Evolutionary conservation across 2,888 invertebrate genomes (phyloP).

Genomic region (Agonopterix subpropinquella): DNA sequence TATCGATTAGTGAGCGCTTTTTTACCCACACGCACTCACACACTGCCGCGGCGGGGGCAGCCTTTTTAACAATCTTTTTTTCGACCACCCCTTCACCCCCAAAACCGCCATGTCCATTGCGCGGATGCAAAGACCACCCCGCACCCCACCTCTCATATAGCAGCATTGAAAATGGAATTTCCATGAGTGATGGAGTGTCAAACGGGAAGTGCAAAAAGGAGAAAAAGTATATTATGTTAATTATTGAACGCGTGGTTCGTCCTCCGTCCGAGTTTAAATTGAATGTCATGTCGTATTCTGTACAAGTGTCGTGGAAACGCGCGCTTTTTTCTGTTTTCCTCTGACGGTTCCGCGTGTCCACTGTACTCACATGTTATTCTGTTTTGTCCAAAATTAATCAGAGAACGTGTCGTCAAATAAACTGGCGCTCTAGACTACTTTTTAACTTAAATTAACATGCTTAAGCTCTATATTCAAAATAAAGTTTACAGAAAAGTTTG

Average conservation of each 20-base stretch:
- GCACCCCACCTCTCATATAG: conserved; percentile 57
- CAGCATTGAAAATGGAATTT: conserved; percentile 76
- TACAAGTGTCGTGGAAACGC: conserved; percentile 33
- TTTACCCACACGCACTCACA: conserved; percentile 73
- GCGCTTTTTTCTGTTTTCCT: conserved; percentile 38
- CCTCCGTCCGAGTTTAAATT: conserved; percentile 68
- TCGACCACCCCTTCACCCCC: conserved; percentile 63
- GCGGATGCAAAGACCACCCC: conserved; percentile 73
- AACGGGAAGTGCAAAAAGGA: conserved; percentile 73
- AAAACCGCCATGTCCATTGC: conserved; percentile 72
- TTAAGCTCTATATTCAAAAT: too few relatives aligned
- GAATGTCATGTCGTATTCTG: conserved; percentile 65
- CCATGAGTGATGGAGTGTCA: conserved; percentile 77
- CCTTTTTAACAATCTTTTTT: conserved; percentile 76
- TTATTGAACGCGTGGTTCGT: conserved; percentile 65
- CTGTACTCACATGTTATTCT: conserved; percentile 28
- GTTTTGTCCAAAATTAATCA: conserved; percentile 17
- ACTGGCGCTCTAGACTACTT: background rate
- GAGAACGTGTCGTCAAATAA: conserved; percentile 6
- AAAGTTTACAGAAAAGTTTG: too few relatives aligned
- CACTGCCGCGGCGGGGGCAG: conserved; percentile 64
- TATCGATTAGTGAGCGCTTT: conserved; percentile 73
- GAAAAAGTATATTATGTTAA: conserved; percentile 75
- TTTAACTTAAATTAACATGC: background rate
- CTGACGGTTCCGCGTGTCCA: conserved; percentile 27